Evolutionary conservation across 2,797 vertebrate species (phyloP).

Genomic region (Tauraco hartlaubi): DNA sequence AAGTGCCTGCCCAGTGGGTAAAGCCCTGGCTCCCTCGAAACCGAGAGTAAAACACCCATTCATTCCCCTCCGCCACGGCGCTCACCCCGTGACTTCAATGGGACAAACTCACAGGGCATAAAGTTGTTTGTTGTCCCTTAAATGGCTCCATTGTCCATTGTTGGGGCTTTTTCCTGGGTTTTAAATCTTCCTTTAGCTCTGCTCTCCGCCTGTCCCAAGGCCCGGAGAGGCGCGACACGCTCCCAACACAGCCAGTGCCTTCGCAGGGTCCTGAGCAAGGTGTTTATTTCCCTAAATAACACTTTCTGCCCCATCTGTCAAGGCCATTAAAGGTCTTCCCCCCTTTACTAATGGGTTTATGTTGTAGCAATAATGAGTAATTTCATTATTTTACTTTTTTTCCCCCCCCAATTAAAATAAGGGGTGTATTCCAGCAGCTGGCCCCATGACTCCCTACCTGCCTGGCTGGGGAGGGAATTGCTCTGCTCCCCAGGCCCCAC

Average conservation of each 20-base stretch:
- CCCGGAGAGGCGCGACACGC: background rate
- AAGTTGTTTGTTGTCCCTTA: slow-evolving; percentile 60
- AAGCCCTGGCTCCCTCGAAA: slow-evolving; percentile 2
- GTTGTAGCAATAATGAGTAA: background rate
- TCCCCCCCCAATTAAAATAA: accelerated
- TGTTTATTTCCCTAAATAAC: background rate
- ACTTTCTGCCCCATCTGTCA: accelerated
- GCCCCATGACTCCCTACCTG: accelerated
- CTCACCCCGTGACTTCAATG: slow-evolving; percentile 50
- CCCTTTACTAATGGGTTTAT: accelerated
- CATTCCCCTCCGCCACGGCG: background rate
- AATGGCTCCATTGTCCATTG: slow-evolving; percentile 65
- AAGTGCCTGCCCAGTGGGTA: background rate
- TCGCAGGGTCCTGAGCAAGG: background rate
- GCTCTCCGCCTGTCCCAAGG: background rate
- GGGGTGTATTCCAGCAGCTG: background rate
- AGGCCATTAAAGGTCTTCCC: background rate
- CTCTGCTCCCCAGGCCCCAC: background rate
- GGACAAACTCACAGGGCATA: slow-evolving; percentile 30
- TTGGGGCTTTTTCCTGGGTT: slow-evolving; percentile 30
- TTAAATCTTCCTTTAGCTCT: background rate
- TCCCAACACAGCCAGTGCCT: background rate
- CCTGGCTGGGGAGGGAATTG: background rate
- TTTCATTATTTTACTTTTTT: background rate
- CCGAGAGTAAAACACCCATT: background rate